Evolutionary conservation across 2,113 vertebrate genomes (phyloP), one percentile per base, ranked within the genome.

Genomic region (Xenopus tropicalis): DNA sequence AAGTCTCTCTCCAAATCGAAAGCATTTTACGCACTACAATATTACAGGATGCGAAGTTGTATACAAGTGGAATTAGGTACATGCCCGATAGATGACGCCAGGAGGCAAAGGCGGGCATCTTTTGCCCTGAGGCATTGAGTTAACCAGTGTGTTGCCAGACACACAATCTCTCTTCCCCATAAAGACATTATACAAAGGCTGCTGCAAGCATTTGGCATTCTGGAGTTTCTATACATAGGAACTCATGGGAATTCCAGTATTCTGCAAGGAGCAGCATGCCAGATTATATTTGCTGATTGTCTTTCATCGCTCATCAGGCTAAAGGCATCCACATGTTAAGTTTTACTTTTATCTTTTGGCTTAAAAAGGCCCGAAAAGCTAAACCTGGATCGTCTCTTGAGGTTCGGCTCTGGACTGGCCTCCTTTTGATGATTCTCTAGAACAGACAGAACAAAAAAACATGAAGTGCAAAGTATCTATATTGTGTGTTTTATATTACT

Each of bases 301-400:
- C 6, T 37, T 37, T 37, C 29, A 37, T 37, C 29, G 10, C 29
- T 37, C 29, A 37, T 37, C 29, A 37, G 29, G 29, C 19, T n/a
- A 54, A 54, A n/a, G 29, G 11, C 20, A 2, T 22, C 25, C 29
- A 17, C 52, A 14, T 13, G 20, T 62, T 69, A 76, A 4, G 73
- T 63, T 56, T 69, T 76, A 59, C 54, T 76, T 11, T 76, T 76
- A 61, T 76, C 73, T 63, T 76, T 76, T 20, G 43, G 24, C 59
- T 63, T 76, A 54, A 69, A 64, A 25, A 61, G 61, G 24, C 66
- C 66, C 7, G 73, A 76, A 51, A 76, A 69, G 59, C 66, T 76
- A 59, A 76, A 69, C 4, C 73, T 19, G 59, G 73, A 76, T 63
- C 66, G 59, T 43, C 66, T 69, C 73, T 76, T 76, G 0, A 56